Conservation (phyloP, 2,888 invertebrate species). For the Dusona sp. region DNA sequence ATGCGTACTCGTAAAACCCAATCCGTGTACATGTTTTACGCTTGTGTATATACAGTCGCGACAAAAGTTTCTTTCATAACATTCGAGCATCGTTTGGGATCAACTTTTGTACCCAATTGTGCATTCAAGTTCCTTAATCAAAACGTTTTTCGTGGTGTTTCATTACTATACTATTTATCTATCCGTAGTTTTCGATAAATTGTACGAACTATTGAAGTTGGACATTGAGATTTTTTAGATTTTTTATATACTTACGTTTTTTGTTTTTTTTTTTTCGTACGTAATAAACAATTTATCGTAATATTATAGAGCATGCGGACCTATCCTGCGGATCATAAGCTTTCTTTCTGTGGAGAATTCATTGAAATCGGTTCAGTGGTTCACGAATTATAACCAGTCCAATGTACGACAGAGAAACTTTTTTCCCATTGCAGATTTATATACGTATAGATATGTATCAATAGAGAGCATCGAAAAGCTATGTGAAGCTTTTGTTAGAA, state of each 20-base stretch:
- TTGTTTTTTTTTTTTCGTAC: not conserved
- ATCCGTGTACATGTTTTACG: no score
- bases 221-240: not conserved
- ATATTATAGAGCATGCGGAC: not conserved
- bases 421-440: not conserved
- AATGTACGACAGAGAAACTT: not conserved
- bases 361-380: not conserved
- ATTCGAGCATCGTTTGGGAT: no score
- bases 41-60: no score
- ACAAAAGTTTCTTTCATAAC: no score
- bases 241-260: not conserved
- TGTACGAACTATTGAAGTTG: not conserved
- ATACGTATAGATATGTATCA: not conserved
- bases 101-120: no score
- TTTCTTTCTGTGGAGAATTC: not conserved
- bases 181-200: not conserved
- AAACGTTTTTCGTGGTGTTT: not conserved
- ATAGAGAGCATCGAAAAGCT: slow-evolving; percentile 11
- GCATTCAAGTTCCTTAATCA: no score
- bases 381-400: not conserved
- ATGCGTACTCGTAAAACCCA: no score
- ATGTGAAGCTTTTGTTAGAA: not conserved
- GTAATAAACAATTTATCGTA: not conserved
- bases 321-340: slow-evolving; percentile 5
- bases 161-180: not conserved